A percentile compares a stretch with the other conserved stretches of the same genome.
phyloP scores from a whole-genome alignment of 1,140 invertebrate species.

The Drosophila asahinai region DNA sequence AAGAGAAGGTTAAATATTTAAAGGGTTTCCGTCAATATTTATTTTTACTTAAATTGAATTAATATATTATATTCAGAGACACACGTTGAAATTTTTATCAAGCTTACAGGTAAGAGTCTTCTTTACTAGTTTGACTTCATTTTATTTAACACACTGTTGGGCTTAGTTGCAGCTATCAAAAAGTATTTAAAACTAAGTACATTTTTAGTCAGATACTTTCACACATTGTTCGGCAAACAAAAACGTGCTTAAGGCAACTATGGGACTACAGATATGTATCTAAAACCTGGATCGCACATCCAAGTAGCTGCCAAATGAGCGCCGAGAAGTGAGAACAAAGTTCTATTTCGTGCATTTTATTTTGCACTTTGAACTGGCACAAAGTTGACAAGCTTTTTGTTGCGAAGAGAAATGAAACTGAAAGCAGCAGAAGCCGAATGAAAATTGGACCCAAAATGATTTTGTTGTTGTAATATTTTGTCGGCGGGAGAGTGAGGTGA shows the following conservation, averaged over 20 bases:
- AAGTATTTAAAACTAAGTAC: not conserved
- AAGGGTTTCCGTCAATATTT: not conserved
- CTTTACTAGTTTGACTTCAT: not conserved
- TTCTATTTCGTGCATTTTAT: slow-evolving; percentile 41
- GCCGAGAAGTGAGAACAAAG: slow-evolving; percentile 28
- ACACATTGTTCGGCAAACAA: slow-evolving; percentile 10
- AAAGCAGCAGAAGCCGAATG: slow-evolving; percentile 37
- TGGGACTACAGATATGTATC: slow-evolving; percentile 10
- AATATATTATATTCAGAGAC: not conserved
- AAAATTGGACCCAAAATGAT: slow-evolving; percentile 59
- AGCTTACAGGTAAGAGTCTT: not conserved
- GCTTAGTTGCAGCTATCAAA: not conserved
- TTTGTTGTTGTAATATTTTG: slow-evolving; percentile 46
- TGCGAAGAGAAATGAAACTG: slow-evolving; percentile 33
- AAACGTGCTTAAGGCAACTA: slow-evolving; percentile 13
- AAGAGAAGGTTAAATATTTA: slow-evolving; percentile 5
- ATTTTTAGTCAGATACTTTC: slow-evolving; percentile 4
- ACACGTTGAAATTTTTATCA: too few relatives aligned
- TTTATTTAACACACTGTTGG: slow-evolving; percentile 1
- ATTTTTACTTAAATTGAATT: not conserved
- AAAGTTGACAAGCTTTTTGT: slow-evolving; percentile 53
- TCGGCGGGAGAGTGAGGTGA: slow-evolving; percentile 14
- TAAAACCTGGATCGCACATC: not conserved
- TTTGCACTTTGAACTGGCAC: slow-evolving; percentile 45
- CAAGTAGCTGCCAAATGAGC: slow-evolving; percentile 38